Evolutionary conservation across 2,888 invertebrate genomes (phyloP).

Genomic region (Phaedon cochleariae): DNA sequence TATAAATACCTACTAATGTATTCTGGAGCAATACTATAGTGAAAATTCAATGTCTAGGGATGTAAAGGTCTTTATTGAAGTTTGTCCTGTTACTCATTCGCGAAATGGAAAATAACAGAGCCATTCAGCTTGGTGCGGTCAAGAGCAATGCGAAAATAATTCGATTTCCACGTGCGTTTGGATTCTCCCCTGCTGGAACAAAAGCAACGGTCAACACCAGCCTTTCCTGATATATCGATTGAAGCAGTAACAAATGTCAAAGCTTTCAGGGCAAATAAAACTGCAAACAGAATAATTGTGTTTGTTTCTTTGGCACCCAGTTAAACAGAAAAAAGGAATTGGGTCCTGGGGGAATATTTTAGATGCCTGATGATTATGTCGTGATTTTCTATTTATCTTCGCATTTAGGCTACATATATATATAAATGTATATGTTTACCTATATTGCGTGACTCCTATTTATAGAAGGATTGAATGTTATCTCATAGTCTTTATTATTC

Average conservation of each 20-base stretch:
- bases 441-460: neutral
- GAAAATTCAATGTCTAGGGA: too few relatives aligned
- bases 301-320: slow-evolving; percentile 14
- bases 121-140: slow-evolving; percentile 46
- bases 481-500: too few relatives aligned
- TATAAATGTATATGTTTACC: too few relatives aligned
- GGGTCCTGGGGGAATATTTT: neutral
- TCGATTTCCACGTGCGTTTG: slow-evolving; percentile 40
- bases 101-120: slow-evolving; percentile 46
- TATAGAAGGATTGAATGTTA: neutral
- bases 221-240: slow-evolving; percentile 55
- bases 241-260: slow-evolving; percentile 45
- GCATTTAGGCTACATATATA: neutral
- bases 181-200: slow-evolving; percentile 38
- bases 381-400: neutral
- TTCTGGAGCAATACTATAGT: too few relatives aligned
- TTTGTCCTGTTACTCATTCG: neutral
- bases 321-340: slow-evolving; percentile 4
- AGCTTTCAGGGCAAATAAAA: slow-evolving; percentile 45
- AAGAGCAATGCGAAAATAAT: slow-evolving; percentile 44
- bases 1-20: too few relatives aligned
- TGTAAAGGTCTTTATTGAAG: neutral
- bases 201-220: slow-evolving; percentile 53
- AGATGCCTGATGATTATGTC: neutral
- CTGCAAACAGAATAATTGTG: slow-evolving; percentile 30